Base-by-base conservation (phyloP, 2,888 invertebrate species). In the Pyrrhia umbra region DNA sequence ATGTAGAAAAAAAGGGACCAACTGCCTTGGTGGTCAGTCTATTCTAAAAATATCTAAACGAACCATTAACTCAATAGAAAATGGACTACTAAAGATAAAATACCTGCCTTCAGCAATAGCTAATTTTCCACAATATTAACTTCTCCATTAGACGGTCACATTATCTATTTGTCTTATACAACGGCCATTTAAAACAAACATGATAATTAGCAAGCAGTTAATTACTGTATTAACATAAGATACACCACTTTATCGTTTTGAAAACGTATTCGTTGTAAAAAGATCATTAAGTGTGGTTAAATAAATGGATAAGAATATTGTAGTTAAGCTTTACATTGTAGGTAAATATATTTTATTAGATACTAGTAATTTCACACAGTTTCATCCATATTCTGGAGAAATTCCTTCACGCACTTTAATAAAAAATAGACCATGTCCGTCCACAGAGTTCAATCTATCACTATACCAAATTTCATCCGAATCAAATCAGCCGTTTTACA, bases 211-310 rank as follows among this genome's bases (percentile, higher is more conserved):
- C 16, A 27, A 50, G 51, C 46, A 23, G 37, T 55, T 64, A 58
- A 56, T 73, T 64, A 62, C 21, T 27, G 42, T 34, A 68, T 77
- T 76, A 42, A 57, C 66, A 55, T 68, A 69, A 65, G 40, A 20
- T 39, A 37, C 20, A 64, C 71, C 16, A 56, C 1, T 65, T 58
- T 58, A 72, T 42, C 20, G 40, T 9, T 34, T 9, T 10, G 9
- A 18, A 6, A 0, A 1, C 30, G 21, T 27, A 50, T 65, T 16
- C 8, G 10, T 65, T 46, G 34, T 21, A 50, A 57, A 57, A 50
- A 64, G 0, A 34, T 1, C 34, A 62, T 57, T n/a, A 10, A 1
- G 20, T 40, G n/a, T 9, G 1, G 8, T 45, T 15, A 70, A 46
- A 34, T 50, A 64, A n/a, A 45, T 64, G n/a, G 20, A 15, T 16